Conservation (phyloP, 2,113 vertebrate species). For the Xenopus borealis region DNA sequence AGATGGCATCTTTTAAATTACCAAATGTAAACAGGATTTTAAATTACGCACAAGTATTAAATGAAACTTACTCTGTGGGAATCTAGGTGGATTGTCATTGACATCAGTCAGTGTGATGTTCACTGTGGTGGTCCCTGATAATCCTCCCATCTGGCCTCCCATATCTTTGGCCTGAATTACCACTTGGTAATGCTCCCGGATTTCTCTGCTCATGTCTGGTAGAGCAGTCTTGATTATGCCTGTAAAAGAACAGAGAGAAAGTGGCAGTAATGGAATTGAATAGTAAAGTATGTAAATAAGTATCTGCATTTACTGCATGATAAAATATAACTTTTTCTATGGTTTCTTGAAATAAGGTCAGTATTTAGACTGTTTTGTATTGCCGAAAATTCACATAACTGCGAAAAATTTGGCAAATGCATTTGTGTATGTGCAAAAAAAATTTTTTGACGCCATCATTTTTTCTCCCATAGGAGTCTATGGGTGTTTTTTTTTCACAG, state of each 20-base stretch:
- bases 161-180: slow-evolving; percentile 98
- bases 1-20: slow-evolving; percentile 12
- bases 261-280: slow-evolving; percentile 4
- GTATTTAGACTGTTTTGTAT: too few species aligned
- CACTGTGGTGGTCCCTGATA: slow-evolving; percentile 91
- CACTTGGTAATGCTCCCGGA: slow-evolving; percentile 94
- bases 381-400: too few species aligned
- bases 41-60: slow-evolving; percentile 31
- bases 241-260: slow-evolving; percentile 52
- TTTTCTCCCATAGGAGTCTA: too few species aligned
- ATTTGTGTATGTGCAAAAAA: too few species aligned
- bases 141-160: slow-evolving; percentile 96
- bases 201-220: slow-evolving; percentile 94
- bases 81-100: slow-evolving; percentile 94
- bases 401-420: too few species aligned
- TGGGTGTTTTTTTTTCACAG: too few species aligned
- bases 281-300: background rate
- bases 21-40: slow-evolving; percentile 26
- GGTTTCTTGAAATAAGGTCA: too few species aligned
- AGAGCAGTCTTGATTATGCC: slow-evolving; percentile 92
- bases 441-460: too few species aligned
- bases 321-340: background rate
- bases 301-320: background rate
- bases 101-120: slow-evolving; percentile 92
- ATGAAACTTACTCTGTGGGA: slow-evolving; percentile 83